Percentiles rank a stretch among this genome's conserved stretches.
Conservation (phyloP, 2,888 invertebrate genomes). For the Lottia gigantea region DNA sequence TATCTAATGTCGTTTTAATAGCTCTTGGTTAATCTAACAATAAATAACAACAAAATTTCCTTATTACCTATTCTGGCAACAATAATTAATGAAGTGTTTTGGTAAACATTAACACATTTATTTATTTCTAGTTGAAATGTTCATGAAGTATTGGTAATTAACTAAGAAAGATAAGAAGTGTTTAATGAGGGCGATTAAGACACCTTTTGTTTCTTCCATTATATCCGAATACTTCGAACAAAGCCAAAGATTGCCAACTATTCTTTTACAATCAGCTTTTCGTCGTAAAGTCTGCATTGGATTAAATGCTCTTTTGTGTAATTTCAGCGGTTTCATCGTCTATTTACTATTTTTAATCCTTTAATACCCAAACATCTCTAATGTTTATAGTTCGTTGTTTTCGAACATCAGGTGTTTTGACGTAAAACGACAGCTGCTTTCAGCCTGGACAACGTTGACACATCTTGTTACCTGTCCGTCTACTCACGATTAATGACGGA, state of each 20-base stretch:
- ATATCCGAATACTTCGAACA: too few relatives aligned
- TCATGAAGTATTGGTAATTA: too few relatives aligned
- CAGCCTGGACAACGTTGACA: not conserved
- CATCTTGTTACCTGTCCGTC: not conserved
- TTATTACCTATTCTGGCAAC: too few relatives aligned
- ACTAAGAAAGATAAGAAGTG: too few relatives aligned
- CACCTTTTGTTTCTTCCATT: too few relatives aligned
- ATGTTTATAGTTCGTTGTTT: not conserved
- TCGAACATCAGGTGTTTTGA: not conserved
- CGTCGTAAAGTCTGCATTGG: conserved; percentile 8
- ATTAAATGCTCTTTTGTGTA: not conserved
- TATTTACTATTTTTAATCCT: not conserved
- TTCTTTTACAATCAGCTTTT: conserved; percentile 2
- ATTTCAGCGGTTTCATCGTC: not conserved
- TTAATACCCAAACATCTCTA: not conserved
- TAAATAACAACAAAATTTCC: too few relatives aligned
- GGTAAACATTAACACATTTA: too few relatives aligned
- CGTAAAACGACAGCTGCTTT: not conserved
- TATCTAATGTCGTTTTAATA: too few relatives aligned
- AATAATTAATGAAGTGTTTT: too few relatives aligned
- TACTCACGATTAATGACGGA: not conserved
- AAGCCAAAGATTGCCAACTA: not conserved
- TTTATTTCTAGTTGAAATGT: too few relatives aligned
- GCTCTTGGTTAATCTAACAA: too few relatives aligned
- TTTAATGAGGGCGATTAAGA: too few relatives aligned